Evolutionary conservation across 1,140 invertebrate species (phyloP), one percentile per base, ranked within the genome.

Genomic region (Venturia canescens): DNA sequence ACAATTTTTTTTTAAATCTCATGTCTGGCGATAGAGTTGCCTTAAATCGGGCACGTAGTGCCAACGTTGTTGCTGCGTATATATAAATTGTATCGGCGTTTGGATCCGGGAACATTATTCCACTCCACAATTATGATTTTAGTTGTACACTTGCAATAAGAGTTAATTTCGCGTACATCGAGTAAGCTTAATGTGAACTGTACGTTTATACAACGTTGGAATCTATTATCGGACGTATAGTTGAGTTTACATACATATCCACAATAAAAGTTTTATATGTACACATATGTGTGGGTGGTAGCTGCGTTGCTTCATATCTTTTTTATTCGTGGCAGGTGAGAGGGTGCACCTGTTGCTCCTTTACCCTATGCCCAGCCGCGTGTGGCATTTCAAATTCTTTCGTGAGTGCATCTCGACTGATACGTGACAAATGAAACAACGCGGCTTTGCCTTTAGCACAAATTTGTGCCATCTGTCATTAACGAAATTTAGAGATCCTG

Each of bases 301-400:
- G 53, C n/a, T 57, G 9, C 66, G 23, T 11, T 69, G 15, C 27
- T 69, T 15, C 27, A 69, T 31, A 69, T 69, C 66, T 16, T 31
- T 69, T 69, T 69, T 69, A 69, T 69, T 31, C 66, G 26, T 27
- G 29, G 66, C 66, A 69, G 66, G 66, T 69, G 29, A 69, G 66
- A 63, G 85, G 38, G 38, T 77, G 85, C 85, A 86, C 85, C 85
- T 86, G 85, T 86, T 86, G 85, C 85, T 79, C 78, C 82, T 83
- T 83, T 84, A 83, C 85, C 82, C 80, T 26, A 26, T 63, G 83
- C 82, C 82, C 44, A 50, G 7, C 66, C 1, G 66, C 27, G 60
- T 26, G 23, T 26, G n/a, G 23, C 60, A 29, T 69, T 69, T 69
- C 66, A 69, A 31, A 69, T 69, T 69, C 29, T 31, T 69, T 69